Conservation (phyloP, 2,113 vertebrate species). For the Microcebus ravelobensis region DNA sequence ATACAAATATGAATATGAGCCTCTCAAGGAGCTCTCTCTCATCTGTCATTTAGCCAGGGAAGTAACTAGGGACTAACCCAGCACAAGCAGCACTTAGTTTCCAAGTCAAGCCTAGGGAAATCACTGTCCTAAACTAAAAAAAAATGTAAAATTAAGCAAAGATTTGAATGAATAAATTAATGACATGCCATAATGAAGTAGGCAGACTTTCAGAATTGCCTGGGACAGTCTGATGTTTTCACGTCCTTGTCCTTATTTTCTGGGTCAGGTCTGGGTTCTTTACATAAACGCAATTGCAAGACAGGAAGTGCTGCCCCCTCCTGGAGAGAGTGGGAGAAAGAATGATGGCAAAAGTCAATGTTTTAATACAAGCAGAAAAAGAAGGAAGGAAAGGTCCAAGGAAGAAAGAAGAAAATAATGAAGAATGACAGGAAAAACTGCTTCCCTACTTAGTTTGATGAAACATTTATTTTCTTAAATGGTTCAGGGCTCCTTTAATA, state of each 20-base stretch:
- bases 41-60: not conserved
- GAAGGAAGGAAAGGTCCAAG: not conserved
- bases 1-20: not conserved
- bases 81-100: not conserved
- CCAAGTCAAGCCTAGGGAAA: not conserved
- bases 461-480: not conserved
- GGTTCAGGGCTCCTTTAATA: not conserved
- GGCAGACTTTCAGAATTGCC: not conserved
- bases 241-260: not conserved
- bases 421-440: not conserved
- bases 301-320: not conserved
- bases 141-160: not conserved
- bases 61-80: not conserved
- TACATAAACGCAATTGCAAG: not conserved
- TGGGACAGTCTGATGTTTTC: not conserved
- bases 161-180: not conserved
- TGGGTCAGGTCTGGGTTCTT: not conserved
- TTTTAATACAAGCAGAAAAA: constrained; percentile 20
- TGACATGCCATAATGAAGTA: not conserved
- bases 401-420: not conserved
- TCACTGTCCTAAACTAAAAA: not conserved
- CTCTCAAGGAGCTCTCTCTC: not conserved
- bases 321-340: not conserved
- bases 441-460: not conserved
- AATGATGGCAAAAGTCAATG: not conserved